These are phyloP conservation scores for Phoeniculus purpureus DNA, from an alignment of 2,797 vertebrate genomes.

Conservation along the genomic window DNA sequence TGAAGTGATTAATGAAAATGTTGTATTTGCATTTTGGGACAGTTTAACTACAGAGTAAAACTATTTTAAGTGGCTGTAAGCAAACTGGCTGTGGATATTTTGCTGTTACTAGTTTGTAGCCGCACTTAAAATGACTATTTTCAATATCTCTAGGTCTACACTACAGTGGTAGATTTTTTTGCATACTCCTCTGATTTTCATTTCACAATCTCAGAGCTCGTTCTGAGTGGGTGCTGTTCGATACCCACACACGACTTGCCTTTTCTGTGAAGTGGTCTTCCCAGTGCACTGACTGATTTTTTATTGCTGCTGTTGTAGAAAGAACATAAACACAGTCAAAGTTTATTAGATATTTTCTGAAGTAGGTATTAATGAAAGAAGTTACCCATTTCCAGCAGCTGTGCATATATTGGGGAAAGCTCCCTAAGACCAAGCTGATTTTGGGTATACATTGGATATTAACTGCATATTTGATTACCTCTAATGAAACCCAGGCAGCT, in stretches of 20 bases:
- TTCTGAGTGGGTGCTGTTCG: not conserved
- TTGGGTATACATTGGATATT: conserved; percentile 14
- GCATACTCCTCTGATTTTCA: conserved; percentile 4
- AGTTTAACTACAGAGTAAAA: not conserved
- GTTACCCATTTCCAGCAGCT: conserved; percentile 29
- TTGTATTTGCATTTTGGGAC: not conserved
- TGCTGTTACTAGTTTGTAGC: not conserved
- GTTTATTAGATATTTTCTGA: conserved; percentile 51
- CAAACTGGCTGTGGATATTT: not conserved
- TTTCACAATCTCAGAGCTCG: conserved; percentile 15
- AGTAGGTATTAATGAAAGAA: conserved; percentile 55
- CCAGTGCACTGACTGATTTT: not conserved
- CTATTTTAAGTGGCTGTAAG: not conserved
- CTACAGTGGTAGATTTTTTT: not conserved
- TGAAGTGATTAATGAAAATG: not conserved
- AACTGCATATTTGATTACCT: conserved; percentile 31
- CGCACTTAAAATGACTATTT: not conserved
- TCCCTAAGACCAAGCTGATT: conserved; percentile 11
- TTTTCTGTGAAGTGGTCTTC: conserved; percentile 21
- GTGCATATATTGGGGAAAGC: not conserved
- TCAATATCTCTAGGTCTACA: not conserved
- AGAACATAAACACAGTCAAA: conserved; percentile 40
- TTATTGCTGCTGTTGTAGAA: conserved; percentile 28
- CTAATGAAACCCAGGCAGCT: not conserved
- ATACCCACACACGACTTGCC: not conserved